Base-by-base conservation (phyloP, 2,888 invertebrate genomes). In the Nysson spinosus region DNA sequence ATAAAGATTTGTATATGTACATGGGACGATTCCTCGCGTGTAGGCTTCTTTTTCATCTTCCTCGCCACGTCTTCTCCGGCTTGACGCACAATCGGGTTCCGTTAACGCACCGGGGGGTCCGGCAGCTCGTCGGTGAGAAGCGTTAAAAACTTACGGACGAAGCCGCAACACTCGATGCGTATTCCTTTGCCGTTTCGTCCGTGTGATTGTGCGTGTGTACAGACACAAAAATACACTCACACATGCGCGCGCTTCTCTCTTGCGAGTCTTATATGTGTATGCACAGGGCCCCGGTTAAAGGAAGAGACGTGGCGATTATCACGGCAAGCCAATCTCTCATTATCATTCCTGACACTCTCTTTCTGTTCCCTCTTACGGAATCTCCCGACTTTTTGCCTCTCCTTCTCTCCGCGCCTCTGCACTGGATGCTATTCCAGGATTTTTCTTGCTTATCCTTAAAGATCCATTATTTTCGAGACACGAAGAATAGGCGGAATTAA, bases 321-420 rank as follows among this genome's bases (percentile, higher is more conserved):
- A 77, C 78, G 71, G 67, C 75, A 67, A 70, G 57, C 60, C 81
- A 68, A 83, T 83, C 83, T 83, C 81, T 83, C 83, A 83, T 83
- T 83, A 83, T 83, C 83, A 83, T 83, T 83, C 83, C 66, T 78
- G 73, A 75, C 81, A 80, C 81, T 80, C 69, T 61, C 67, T 58
- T 50, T 69, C 64, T 40, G 62, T 60, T 71, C 69, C 70, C 69
- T 67, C 76, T 75, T 65, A 58, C 63, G 66, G 77, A 71, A 74
- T 75, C 69, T 47, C 52, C 51, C 73, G 22, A 11, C 22, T 30
- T 28, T 22, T 24, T 34, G 40, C 30, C 44, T 28, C 52, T 37
- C 30, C 44, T 43, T 43, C 17, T 32, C 14, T 30, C 9, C 28
- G 4, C 28, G 28, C n/a, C n/a, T n/a, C n/a, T n/a, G n/a, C n/a